phyloP scores from a whole-genome alignment of 2,113 vertebrate genomes.

The Equus quagga region DNA sequence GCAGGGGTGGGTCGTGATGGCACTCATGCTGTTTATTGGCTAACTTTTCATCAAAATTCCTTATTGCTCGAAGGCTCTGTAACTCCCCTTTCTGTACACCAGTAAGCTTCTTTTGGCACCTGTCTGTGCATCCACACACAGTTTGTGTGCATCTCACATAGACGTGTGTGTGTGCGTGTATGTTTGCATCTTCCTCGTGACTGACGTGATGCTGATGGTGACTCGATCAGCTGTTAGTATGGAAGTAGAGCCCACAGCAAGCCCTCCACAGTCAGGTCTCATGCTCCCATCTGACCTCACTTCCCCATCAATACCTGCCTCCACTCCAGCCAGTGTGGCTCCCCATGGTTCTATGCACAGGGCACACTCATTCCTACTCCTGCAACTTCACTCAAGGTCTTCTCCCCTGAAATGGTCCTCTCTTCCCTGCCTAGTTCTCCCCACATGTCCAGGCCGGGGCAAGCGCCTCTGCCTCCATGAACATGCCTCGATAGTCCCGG shows the following conservation, averaged over 20 bases:
- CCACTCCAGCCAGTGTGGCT: background rate
- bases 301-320: background rate
- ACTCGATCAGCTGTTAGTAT: background rate
- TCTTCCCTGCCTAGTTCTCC: background rate
- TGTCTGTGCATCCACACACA: background rate
- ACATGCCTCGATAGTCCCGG: background rate
- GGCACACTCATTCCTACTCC: background rate
- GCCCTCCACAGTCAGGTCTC: background rate
- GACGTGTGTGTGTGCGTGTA: no score
- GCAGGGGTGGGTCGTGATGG: fast-evolving
- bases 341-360: no score
- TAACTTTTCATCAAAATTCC: background rate
- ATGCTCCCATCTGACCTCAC: background rate
- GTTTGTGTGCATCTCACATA: background rate
- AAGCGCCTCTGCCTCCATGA: background rate
- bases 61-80: background rate
- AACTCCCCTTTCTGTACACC: background rate
- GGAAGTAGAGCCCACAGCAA: background rate
- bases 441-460: background rate
- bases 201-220: no score
- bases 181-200: background rate
- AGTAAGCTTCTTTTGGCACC: background rate
- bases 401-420: background rate
- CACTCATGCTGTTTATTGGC: fast-evolving
- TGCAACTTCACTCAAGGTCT: no score